A percentile compares a stretch with the other conserved stretches of the same genome.
Conservation (phyloP, 2,797 vertebrate genomes). For the Dermochelys coriacea region DNA sequence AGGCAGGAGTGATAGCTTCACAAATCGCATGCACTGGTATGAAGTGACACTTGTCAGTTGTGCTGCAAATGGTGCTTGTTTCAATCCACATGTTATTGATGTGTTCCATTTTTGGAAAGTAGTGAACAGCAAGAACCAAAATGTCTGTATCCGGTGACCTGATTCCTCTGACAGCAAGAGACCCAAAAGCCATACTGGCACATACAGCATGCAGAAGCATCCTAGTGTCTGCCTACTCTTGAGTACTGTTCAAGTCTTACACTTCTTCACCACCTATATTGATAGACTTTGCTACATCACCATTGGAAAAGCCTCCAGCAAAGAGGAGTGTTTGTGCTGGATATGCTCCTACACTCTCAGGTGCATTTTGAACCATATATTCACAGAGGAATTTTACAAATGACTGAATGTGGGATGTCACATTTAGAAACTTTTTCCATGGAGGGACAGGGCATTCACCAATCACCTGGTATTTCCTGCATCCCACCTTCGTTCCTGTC, state of each 20-base stretch:
- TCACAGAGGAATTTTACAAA: not conserved
- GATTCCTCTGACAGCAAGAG: not conserved
- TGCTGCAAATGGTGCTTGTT: not conserved
- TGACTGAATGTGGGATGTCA: not conserved
- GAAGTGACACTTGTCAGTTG: not conserved
- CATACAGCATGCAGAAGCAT: not conserved
- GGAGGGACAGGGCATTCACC: not conserved
- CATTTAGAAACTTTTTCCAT: not conserved
- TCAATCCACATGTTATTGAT: not conserved
- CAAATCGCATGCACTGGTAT: not conserved
- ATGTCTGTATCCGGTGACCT: not conserved
- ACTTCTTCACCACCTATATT: not conserved
- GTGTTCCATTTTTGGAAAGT: not conserved
- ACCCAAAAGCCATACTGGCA: not conserved
- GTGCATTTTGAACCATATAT: not conserved
- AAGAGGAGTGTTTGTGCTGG: not conserved
- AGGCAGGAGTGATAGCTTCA: not conserved
- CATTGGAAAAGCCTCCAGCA: not conserved
- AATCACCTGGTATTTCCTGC: not conserved
- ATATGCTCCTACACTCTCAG: not conserved
- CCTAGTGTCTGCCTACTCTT: not conserved
- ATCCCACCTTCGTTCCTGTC: not conserved
- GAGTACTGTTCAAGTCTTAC: not conserved
- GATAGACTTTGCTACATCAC: not conserved
- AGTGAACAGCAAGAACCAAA: not conserved